These are phyloP conservation scores for Ovis aries DNA, from an alignment of 2,113 vertebrate genomes.

Conservation along the genomic window DNA sequence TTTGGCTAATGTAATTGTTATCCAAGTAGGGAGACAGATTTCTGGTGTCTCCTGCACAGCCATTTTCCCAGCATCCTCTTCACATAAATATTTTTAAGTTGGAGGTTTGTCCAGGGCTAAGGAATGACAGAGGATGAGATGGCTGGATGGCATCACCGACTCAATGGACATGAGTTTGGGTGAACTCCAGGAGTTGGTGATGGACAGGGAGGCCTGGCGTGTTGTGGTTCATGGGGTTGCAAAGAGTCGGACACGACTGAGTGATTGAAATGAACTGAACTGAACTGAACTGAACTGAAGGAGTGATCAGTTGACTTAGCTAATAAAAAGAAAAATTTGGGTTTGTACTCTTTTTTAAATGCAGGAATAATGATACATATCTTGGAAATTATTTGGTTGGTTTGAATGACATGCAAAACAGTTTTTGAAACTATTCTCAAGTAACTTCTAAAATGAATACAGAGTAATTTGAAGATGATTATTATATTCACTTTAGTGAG, in stretches of 20 bases:
- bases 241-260: too few relatives aligned
- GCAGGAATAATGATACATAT: neutral
- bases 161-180: too few relatives aligned
- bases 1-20: neutral
- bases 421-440: neutral
- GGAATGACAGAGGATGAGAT: neutral
- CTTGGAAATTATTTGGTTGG: neutral
- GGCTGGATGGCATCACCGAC: too few relatives aligned
- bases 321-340: neutral
- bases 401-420: neutral
- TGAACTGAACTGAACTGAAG: neutral
- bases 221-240: too few relatives aligned
- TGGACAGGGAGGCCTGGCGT: too few relatives aligned
- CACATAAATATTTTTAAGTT: neutral
- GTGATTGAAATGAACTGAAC: too few relatives aligned
- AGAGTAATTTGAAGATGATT: conserved; percentile 29
- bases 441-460: neutral
- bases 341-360: neutral
- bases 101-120: neutral
- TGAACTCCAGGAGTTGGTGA: too few relatives aligned
- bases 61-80: neutral
- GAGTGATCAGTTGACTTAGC: neutral
- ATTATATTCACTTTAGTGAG: neutral
- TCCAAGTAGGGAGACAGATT: neutral
- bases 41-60: neutral